These are phyloP conservation scores for Poeciliopsis prolifica DNA, from an alignment of 2,113 vertebrate genomes.

Conservation along the genomic window DNA sequence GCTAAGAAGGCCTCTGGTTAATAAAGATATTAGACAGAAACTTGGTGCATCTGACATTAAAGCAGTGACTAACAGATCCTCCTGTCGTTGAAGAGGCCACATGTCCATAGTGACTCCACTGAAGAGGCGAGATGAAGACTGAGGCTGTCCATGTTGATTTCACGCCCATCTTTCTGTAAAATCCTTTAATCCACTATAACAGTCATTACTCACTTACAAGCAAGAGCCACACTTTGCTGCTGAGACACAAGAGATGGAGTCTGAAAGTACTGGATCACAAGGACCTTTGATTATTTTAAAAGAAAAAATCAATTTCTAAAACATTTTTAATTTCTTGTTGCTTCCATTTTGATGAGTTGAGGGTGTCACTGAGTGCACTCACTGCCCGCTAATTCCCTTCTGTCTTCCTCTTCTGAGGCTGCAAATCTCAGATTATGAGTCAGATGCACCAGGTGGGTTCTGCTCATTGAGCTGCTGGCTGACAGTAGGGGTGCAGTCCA, in stretches of 20 bases:
- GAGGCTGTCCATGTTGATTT: slow-evolving; percentile 24
- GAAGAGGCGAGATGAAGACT: slow-evolving; percentile 21
- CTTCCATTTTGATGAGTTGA: slow-evolving; percentile 1
- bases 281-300: too few species aligned
- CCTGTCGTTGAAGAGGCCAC: slow-evolving; percentile 8
- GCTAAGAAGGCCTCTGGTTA: too few species aligned
- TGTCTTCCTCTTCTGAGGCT: slow-evolving; percentile 54
- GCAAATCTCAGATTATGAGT: slow-evolving; percentile 68
- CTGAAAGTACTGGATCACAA: too few species aligned
- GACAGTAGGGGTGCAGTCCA: slow-evolving; percentile 45
- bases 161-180: neutral
- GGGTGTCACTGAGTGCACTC: slow-evolving; percentile 47
- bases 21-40: neutral
- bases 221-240: neutral
- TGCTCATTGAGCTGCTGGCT: slow-evolving; percentile 57
- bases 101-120: slow-evolving; percentile 24
- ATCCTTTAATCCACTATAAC: slow-evolving; percentile 2
- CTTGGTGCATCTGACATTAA: neutral
- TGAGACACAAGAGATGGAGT: neutral
- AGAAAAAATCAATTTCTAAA: neutral
- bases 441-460: slow-evolving; percentile 68
- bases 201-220: slow-evolving; percentile 2
- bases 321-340: slow-evolving; percentile 6
- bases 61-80: neutral
- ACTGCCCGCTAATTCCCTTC: slow-evolving; percentile 41